A percentile compares a stretch with the other conserved stretches of the same genome.
phyloP scores from a whole-genome alignment of 2,888 invertebrate species.

The Dorcus parallelipipedus region DNA sequence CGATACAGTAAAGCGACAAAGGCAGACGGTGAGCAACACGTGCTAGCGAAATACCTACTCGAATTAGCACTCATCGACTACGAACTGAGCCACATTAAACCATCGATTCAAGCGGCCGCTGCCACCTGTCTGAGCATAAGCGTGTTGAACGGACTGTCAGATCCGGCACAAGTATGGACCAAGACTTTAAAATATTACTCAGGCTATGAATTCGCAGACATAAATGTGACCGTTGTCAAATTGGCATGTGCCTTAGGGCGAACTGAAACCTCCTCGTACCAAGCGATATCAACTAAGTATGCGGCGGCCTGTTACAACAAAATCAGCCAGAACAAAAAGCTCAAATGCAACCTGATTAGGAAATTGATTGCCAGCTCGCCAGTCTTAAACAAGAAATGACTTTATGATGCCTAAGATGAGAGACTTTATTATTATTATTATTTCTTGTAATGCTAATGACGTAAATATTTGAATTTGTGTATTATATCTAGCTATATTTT shows the following conservation, averaged over 20 bases:
- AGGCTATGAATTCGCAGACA: constrained; percentile 64
- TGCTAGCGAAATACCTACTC: constrained; percentile 84
- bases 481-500: too few species aligned
- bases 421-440: too few species aligned
- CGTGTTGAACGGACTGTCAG: constrained; percentile 52
- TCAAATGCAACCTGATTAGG: constrained; percentile 50
- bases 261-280: constrained; percentile 67
- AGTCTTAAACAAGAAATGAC: not conserved
- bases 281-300: constrained; percentile 69
- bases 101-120: constrained; percentile 81
- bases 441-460: too few species aligned
- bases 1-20: constrained; percentile 63
- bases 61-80: constrained; percentile 83
- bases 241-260: constrained; percentile 67
- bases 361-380: constrained; percentile 25
- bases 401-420: not conserved
- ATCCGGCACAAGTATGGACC: constrained; percentile 63
- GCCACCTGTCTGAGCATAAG: constrained; percentile 69
- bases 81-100: constrained; percentile 69
- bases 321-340: constrained; percentile 62
- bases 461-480: too few species aligned
- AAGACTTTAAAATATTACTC: constrained; percentile 74
- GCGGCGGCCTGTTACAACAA: constrained; percentile 56
- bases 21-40: constrained; percentile 54
- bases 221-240: constrained; percentile 65